phyloP scores from a whole-genome alignment of 2,113 vertebrate species.

The Leuciscus idus region DNA sequence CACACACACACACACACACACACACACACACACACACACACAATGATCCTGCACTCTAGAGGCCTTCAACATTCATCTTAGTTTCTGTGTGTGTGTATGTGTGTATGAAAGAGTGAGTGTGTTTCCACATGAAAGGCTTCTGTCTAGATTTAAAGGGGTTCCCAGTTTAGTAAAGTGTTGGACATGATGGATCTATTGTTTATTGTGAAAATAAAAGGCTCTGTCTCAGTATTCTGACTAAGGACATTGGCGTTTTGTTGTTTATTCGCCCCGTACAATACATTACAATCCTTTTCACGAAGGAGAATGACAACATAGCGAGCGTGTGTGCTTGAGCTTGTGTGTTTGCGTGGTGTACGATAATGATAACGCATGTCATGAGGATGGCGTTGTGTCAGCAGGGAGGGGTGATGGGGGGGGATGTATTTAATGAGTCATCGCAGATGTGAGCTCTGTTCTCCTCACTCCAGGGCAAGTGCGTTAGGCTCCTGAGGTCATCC shows the following conservation, averaged over 20 bases:
- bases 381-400: slow-evolving; percentile 23
- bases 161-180: background rate
- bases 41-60: background rate
- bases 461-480: slow-evolving; percentile 39
- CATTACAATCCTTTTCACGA: background rate
- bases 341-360: slow-evolving; percentile 37
- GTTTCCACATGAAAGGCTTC: slow-evolving; percentile 12
- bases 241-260: background rate
- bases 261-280: background rate
- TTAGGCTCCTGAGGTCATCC: slow-evolving; percentile 54
- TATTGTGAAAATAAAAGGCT: slow-evolving; percentile 5
- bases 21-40: background rate
- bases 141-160: slow-evolving; percentile 2
- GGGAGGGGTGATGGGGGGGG: background rate
- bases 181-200: slow-evolving; percentile 25
- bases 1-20: background rate
- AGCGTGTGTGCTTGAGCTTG: slow-evolving; percentile 17
- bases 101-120: background rate
- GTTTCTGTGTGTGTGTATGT: background rate
- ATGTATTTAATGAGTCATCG: slow-evolving; percentile 52
- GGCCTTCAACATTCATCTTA: slow-evolving; percentile 5
- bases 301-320: slow-evolving; percentile 1
- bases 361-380: slow-evolving; percentile 10
- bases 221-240: background rate
- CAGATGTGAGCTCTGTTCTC: slow-evolving; percentile 48